Conservation (phyloP, 2,797 vertebrate genomes). For the Gymnopithys bicolor region DNA sequence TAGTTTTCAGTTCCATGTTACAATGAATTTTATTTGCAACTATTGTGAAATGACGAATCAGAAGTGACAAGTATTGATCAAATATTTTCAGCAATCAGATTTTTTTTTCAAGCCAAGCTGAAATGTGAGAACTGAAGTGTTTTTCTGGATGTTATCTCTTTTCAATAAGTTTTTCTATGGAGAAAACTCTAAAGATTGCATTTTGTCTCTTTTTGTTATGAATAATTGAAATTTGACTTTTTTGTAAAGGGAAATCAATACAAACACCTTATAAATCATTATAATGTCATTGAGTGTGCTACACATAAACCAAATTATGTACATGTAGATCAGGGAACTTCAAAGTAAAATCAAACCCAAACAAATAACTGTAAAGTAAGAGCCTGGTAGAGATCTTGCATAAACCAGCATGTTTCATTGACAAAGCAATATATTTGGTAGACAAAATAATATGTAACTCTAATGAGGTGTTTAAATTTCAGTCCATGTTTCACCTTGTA, state of each 20-base stretch:
- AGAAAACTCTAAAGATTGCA: neutral
- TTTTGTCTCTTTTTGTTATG: neutral
- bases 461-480: slow-evolving; percentile 74
- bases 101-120: slow-evolving; percentile 2
- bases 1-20: neutral
- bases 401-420: slow-evolving; percentile 61
- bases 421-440: slow-evolving; percentile 65
- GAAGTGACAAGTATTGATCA: slow-evolving; percentile 53
- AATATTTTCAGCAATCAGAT: slow-evolving; percentile 40
- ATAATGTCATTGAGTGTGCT: slow-evolving; percentile 3
- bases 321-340: slow-evolving; percentile 23
- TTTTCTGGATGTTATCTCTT: neutral
- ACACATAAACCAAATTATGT: neutral
- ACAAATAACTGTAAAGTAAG: slow-evolving; percentile 45
- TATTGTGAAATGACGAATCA: slow-evolving; percentile 47
- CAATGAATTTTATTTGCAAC: slow-evolving; percentile 26
- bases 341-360: slow-evolving; percentile 37
- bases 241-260: slow-evolving; percentile 44
- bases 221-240: slow-evolving; percentile 37
- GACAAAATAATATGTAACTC: slow-evolving; percentile 64
- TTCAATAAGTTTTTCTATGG: slow-evolving; percentile 2
- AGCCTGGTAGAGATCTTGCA: neutral
- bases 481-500: slow-evolving; percentile 67
- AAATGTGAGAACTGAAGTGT: neutral
- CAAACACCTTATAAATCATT: slow-evolving; percentile 51